A percentile compares a stretch with the other conserved stretches of the same genome.
Conservation (phyloP, 2,113 vertebrate species). For the Cygnus atratus region DNA sequence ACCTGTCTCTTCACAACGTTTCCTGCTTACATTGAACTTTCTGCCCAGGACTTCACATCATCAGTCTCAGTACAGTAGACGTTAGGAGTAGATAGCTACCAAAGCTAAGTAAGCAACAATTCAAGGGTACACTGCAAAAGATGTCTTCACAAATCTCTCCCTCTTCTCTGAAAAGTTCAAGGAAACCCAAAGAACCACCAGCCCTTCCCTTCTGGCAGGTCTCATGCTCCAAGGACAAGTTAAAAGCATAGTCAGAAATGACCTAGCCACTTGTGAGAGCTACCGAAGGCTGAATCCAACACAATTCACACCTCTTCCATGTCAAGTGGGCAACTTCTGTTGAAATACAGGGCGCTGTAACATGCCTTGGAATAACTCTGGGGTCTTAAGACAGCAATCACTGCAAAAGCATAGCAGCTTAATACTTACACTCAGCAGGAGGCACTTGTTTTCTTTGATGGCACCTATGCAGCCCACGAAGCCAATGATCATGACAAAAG, state of each 20-base stretch:
- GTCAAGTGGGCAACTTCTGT: neutral
- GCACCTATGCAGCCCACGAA: constrained; percentile 96
- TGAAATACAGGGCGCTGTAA: neutral
- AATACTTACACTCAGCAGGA: constrained; percentile 91
- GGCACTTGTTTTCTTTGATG: constrained; percentile 94
- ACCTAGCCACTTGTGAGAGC: neutral
- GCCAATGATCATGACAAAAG: constrained; percentile 95
- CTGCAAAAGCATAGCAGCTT: neutral
- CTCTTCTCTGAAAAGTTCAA: neutral
- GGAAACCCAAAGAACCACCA: neutral
- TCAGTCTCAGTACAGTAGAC: neutral
- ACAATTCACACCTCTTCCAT: neutral
- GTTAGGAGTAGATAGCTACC: neutral
- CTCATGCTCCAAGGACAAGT: neutral
- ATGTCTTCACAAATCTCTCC: neutral
- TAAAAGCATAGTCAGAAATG: neutral
- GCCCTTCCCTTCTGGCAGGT: neutral
- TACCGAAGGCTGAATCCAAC: neutral
- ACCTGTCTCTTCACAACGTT: neutral
- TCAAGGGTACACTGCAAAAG: neutral
- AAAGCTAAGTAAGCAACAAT: neutral
- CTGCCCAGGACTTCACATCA: neutral
- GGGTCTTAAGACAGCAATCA: neutral
- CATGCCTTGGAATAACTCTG: neutral
- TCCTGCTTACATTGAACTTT: neutral